Evolutionary conservation across 2,113 vertebrate genomes (phyloP), one percentile per base, ranked within the genome.

Genomic region (Lophius piscatorius): DNA sequence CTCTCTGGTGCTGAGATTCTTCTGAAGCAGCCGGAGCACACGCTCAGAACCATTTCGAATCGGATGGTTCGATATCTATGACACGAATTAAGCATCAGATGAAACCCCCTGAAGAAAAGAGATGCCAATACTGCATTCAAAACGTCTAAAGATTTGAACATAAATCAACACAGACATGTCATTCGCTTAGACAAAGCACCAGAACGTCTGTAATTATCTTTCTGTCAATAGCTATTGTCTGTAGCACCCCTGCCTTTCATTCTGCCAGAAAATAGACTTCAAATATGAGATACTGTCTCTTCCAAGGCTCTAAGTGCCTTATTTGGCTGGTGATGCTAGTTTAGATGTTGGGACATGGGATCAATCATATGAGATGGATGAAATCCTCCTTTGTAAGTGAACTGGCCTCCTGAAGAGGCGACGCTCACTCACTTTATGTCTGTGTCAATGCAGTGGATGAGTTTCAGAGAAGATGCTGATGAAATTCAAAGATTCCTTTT

Each of bases 211-310:
- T 78, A 78, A 88, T 87, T 80, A 87, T 81, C 59, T 74, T 46
- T 65, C 73, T 81, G 82, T 86, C 86, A 56, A 50, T 74, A 62
- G 41, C 70, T 78, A 72, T 82, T 59, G 58, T 63, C 70, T 66
- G 64, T 44, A 64, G 50, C 61, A 42, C 75, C 34, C 22, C 56
- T 12, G 24, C 57, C 65, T 79, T 78, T 81, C 64, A 76, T 70
- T 73, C 50, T 69, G 41, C 39, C 36, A 60, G 57, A 83, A 78
- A 72, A 74, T 58, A 60, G 68, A 63, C 74, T 71, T 80, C 78
- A 62, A 26, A 65, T 48, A 52, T 63, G 60, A 80, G 55, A 52
- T 67, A 68, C 76, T 76, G 62, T 72, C 69, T 75, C 42, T 78
- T 38, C 49, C 16, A 5, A 50, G 24, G 61, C 41, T 42, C 61